Percentiles rank a stretch among this genome's conserved stretches.
Evolutionary conservation across 2,797 vertebrate genomes (phyloP).

Genomic region (Sebastolobus altivelis): DNA sequence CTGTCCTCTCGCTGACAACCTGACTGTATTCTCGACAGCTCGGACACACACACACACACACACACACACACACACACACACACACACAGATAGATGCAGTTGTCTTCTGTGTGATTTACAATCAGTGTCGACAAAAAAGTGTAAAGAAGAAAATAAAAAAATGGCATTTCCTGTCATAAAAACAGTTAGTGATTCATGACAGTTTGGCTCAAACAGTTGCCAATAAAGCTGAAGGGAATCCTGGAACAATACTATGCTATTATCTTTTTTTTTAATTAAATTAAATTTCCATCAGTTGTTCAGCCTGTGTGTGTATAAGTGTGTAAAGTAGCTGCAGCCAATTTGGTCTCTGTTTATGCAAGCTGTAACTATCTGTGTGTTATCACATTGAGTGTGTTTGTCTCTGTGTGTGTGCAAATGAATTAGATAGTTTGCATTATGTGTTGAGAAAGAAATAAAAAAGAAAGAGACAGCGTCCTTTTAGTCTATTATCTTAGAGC

Average conservation of each 20-base stretch:
- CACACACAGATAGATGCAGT: background rate
- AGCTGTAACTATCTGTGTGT: background rate
- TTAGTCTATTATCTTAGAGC: background rate
- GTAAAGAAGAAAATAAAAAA: background rate
- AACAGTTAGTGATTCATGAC: constrained; percentile 5
- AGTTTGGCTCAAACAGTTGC: background rate
- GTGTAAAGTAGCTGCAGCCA: constrained; percentile 1
- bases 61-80: background rate
- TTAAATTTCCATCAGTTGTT: background rate
- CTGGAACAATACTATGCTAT: background rate
- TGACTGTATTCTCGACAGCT: constrained; percentile 60
- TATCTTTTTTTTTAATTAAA: constrained; percentile 16
- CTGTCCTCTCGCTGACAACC: constrained; percentile 64
- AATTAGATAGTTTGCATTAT: background rate
- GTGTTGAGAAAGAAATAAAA: background rate
- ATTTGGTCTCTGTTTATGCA: constrained; percentile 15
- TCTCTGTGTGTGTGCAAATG: background rate
- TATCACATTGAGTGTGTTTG: background rate
- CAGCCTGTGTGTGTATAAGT: background rate
- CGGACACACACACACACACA: background rate
- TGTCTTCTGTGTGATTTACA: background rate
- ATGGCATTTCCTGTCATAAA: background rate
- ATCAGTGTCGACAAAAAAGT: background rate
- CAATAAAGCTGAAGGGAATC: background rate
- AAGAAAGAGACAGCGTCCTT: background rate